Base-by-base conservation (phyloP, 2,888 invertebrate genomes). In the Sinodicranocentrus sp. region DNA sequence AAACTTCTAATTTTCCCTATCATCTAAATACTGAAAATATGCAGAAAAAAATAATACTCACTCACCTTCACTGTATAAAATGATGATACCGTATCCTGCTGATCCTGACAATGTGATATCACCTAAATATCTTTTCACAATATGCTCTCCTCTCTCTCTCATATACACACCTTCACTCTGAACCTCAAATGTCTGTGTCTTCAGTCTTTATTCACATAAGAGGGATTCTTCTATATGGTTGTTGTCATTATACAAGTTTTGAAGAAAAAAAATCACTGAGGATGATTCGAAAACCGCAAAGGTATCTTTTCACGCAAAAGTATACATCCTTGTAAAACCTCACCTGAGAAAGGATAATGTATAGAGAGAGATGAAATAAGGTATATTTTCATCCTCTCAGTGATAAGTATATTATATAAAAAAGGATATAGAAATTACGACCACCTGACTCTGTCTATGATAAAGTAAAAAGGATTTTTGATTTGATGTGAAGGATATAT, bases 81-180 rank as follows among this genome's bases (percentile, higher is more conserved):
- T 61, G 61, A 61, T 61, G 57, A 61, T 61, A 61, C 61, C 61
- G 61, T 61, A 61, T 61, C 61, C 61, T 61, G 61, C 61, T 61
- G 61, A 61, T 61, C 61, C 61, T 61, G 61, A 57, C 57, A 61
- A 61, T 61, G 61, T 61, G 61, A 61, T 61, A 61, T 61, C 25
- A 25, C 25, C 13, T 25, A 57, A 25, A 39, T 13, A 39, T 13
- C 6, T 39, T 39, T 39, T 8, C 39, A 39, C 13, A 13, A 5
- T 8, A 5, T 39, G 5, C 39, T 13, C 39, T 39, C 5, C 13
- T 13, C 5, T 39, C 39, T 39, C 39, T 39, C 39, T 8, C 39
- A 39, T 39, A 8, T 39, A 8, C 39, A 8, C 13, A 8, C 5
- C 13, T 8, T 8, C 13, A 13, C 13, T 39, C 13, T 13, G 13